phyloP scores from a whole-genome alignment of 2,113 vertebrate species.

The Aptenodytes patagonicus region DNA sequence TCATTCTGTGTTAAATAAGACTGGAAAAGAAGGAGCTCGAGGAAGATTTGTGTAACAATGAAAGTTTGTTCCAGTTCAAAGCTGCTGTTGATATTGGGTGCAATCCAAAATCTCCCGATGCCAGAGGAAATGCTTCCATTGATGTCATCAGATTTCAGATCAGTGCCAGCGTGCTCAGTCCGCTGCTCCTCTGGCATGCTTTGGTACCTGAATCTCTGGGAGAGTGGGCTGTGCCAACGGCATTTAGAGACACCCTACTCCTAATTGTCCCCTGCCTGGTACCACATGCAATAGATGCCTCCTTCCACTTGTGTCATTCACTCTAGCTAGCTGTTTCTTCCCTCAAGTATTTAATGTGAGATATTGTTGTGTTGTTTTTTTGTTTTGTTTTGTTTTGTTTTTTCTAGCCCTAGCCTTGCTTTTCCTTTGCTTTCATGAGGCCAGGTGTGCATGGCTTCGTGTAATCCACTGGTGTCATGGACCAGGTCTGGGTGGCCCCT shows the following conservation, averaged over 20 bases:
- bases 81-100: neutral
- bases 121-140: neutral
- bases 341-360: neutral
- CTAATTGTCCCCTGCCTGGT: neutral
- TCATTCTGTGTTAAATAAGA: neutral
- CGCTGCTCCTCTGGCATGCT: neutral
- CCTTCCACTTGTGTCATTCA: neutral
- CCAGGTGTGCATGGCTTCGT: neutral
- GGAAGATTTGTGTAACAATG: neutral
- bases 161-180: neutral
- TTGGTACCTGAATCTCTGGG: neutral
- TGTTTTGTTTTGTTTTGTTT: neutral
- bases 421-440: neutral
- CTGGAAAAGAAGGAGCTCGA: neutral
- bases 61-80: conserved; percentile 14
- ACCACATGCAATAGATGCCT: rapidly evolving
- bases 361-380: neutral
- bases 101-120: neutral
- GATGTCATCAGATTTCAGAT: neutral
- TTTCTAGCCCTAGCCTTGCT: neutral
- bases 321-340: neutral
- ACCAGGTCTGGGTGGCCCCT: neutral
- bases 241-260: neutral
- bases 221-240: neutral
- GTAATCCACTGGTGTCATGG: neutral